Evolutionary conservation across 2,888 invertebrate species (phyloP).

Genomic region (Synanthedon myopaeformis): DNA sequence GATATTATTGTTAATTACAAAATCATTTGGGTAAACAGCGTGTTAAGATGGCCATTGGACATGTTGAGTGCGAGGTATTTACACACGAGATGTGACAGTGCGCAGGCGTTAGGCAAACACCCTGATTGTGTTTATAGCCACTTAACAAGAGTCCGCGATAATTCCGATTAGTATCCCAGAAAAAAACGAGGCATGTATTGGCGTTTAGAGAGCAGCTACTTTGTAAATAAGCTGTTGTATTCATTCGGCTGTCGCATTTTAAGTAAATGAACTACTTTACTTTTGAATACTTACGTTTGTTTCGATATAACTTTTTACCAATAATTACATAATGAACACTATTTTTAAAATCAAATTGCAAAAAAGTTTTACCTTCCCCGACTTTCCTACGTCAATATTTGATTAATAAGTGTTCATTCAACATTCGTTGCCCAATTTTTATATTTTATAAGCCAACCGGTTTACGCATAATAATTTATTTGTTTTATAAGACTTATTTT

Average conservation of each 20-base stretch:
- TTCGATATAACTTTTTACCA: no score
- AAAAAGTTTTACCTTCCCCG: no score
- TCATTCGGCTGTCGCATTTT: background rate
- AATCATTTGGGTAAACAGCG: background rate
- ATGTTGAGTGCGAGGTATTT: constrained; percentile 35
- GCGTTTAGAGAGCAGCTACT: constrained; percentile 52
- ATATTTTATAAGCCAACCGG: no score
- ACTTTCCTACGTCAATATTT: no score
- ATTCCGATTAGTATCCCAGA: constrained; percentile 63
- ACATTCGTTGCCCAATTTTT: no score
- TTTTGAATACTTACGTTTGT: no score
- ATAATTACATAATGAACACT: no score
- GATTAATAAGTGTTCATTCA: no score
- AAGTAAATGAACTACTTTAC: no score
- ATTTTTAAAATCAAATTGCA: no score
- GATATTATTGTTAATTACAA: background rate
- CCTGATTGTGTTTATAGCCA: constrained; percentile 68
- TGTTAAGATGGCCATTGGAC: constrained; percentile 34
- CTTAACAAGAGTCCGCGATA: constrained; percentile 59
- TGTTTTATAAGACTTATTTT: no score
- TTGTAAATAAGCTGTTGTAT: constrained; percentile 20
- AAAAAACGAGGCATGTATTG: constrained; percentile 31
- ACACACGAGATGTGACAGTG: constrained; percentile 46
- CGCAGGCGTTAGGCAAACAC: constrained; percentile 57
- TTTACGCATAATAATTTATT: no score